phyloP scores from a whole-genome alignment of 2,888 invertebrate genomes.

The Andrena dorsata region DNA sequence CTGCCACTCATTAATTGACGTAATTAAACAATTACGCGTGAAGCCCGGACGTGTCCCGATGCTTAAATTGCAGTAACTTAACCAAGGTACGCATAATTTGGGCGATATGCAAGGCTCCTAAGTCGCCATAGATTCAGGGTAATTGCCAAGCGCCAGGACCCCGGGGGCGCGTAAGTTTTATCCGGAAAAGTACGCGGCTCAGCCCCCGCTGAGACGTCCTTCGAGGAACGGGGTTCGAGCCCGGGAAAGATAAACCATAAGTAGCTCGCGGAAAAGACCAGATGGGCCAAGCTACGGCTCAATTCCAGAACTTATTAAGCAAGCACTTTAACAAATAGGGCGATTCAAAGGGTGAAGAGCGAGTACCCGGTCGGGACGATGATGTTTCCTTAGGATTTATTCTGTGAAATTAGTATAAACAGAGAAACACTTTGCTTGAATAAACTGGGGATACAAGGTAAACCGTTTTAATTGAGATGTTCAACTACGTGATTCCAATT shows the following conservation, averaged over 20 bases:
- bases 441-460: neutral
- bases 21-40: slow-evolving; percentile 72
- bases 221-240: neutral
- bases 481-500: no score
- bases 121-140: slow-evolving; percentile 74
- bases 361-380: neutral
- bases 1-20: slow-evolving; percentile 61
- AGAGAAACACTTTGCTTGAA: neutral
- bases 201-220: neutral
- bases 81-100: slow-evolving; percentile 76
- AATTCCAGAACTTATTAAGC: slow-evolving; percentile 53
- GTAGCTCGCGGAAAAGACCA: slow-evolving; percentile 30
- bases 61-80: slow-evolving; percentile 67
- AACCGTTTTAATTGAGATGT: neutral
- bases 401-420: neutral
- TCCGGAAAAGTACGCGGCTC: slow-evolving; percentile 29
- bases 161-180: slow-evolving; percentile 42
- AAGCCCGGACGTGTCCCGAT: slow-evolving; percentile 41
- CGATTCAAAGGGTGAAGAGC: neutral
- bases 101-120: slow-evolving; percentile 69
- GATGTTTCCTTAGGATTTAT: slow-evolving; percentile 10
- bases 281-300: slow-evolving; percentile 2
- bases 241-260: slow-evolving; percentile 48
- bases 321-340: slow-evolving; percentile 37
- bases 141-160: slow-evolving; percentile 70